These are phyloP conservation scores for Asarcornis scutulata DNA, from an alignment of 2,113 vertebrate genomes.

Conservation along the genomic window DNA sequence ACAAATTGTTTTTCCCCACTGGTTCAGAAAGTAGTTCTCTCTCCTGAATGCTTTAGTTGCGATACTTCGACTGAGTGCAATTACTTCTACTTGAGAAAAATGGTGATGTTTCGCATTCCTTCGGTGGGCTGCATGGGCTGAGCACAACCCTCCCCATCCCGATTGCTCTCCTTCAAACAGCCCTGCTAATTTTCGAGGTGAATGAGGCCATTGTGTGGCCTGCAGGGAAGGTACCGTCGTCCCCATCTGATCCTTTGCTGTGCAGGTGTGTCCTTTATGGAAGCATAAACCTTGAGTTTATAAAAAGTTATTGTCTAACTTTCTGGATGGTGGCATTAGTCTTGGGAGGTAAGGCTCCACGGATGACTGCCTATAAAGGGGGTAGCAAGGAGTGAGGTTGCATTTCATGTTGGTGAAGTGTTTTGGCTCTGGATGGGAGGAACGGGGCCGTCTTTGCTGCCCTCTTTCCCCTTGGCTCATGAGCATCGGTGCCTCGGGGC, in stretches of 20 bases:
- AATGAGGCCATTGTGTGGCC: neutral
- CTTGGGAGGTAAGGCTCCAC: neutral
- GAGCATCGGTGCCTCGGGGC: too few relatives aligned
- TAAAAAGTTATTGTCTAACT: rapidly evolving
- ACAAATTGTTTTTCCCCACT: neutral
- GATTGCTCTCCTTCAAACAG: neutral
- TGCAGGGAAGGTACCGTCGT: neutral
- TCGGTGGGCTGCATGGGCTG: neutral
- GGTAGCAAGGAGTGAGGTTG: neutral
- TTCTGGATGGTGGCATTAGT: neutral
- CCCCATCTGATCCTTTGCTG: neutral
- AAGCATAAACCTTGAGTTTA: neutral
- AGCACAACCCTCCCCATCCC: neutral
- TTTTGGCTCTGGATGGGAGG: too few relatives aligned
- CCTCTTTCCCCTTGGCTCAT: too few relatives aligned
- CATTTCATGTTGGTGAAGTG: neutral
- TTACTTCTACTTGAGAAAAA: neutral
- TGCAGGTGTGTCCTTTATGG: neutral
- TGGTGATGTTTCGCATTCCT: neutral
- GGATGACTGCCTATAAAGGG: rapidly evolving
- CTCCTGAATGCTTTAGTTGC: neutral
- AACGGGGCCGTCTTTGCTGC: too few relatives aligned
- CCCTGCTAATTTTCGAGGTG: neutral
- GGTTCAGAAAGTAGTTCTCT: neutral
- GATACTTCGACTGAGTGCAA: neutral